A percentile compares a stretch with the other conserved stretches of the same genome.
Evolutionary conservation across 2,888 invertebrate species (phyloP).

Genomic region (Adelognathus sp.): DNA sequence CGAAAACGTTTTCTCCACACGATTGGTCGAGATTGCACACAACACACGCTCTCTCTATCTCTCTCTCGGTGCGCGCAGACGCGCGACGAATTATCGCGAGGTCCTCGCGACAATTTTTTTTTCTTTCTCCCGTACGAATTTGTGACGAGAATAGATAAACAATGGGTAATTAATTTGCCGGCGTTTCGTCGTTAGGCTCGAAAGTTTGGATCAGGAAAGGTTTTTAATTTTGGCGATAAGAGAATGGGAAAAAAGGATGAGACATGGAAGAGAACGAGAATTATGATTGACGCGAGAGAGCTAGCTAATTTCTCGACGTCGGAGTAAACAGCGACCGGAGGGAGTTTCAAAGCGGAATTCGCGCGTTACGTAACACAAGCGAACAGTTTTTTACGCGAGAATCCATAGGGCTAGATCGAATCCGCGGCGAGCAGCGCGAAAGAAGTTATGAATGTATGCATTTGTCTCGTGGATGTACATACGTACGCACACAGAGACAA

Average conservation of each 20-base stretch:
- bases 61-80: conserved; percentile 61
- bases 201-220: no score
- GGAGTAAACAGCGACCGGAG: background rate
- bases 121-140: background rate
- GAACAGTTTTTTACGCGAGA: conserved; percentile 50
- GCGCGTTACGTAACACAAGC: conserved; percentile 47
- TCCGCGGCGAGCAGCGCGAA: conserved; percentile 17
- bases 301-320: conserved; percentile 18
- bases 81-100: conserved; percentile 55
- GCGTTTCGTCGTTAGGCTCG: no score
- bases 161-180: background rate
- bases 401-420: conserved; percentile 39
- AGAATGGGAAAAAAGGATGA: no score
- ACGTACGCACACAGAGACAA: background rate
- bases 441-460: background rate
- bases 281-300: background rate
- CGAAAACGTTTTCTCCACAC: conserved; percentile 16
- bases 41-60: no score
- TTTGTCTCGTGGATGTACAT: background rate
- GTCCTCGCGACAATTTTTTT: conserved; percentile 23
- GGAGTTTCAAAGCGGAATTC: conserved; percentile 30
- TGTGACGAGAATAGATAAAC: conserved; percentile 2
- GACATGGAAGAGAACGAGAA: background rate
- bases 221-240: no score
- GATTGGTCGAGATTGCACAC: conserved; percentile 48